phyloP scores from a whole-genome alignment of 2,888 invertebrate species.

The Pollenia griseotomentosa region DNA sequence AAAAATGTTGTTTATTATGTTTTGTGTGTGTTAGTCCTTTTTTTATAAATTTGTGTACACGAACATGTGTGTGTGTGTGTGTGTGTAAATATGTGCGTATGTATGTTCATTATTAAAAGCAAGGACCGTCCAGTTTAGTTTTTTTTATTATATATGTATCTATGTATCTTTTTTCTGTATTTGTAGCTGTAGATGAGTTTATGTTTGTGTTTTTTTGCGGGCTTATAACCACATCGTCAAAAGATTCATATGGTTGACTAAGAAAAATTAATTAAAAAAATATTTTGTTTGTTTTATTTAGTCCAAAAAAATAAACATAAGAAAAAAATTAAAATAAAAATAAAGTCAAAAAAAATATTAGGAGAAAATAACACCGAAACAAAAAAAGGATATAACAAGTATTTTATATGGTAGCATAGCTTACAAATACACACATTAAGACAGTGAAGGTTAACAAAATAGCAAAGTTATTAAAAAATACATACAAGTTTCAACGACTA shows the following conservation, averaged over 20 bases:
- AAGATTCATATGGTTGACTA: slow-evolving; percentile 66
- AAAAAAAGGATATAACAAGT: slow-evolving; percentile 21
- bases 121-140: slow-evolving; percentile 52
- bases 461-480: neutral
- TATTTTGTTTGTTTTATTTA: slow-evolving; percentile 62
- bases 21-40: slow-evolving; percentile 24
- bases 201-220: slow-evolving; percentile 51
- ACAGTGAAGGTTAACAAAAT: neutral
- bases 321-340: slow-evolving; percentile 1
- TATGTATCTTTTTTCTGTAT: neutral
- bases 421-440: neutral
- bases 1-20: slow-evolving; percentile 38
- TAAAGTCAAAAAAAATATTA: neutral
- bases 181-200: neutral
- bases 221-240: slow-evolving; percentile 65
- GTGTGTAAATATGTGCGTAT: slow-evolving; percentile 7
- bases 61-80: neutral
- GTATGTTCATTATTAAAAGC: slow-evolving; percentile 55
- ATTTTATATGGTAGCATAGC: slow-evolving; percentile 48
- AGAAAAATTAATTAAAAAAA: slow-evolving; percentile 70
- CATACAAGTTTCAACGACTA: neutral
- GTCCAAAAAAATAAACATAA: neutral
- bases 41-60: slow-evolving; percentile 25
- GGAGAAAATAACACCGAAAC: neutral
- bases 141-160: neutral